Evolutionary conservation across 2,113 vertebrate species (phyloP), one percentile per base, ranked within the genome.

Genomic region (Paraplagusia blochii): DNA sequence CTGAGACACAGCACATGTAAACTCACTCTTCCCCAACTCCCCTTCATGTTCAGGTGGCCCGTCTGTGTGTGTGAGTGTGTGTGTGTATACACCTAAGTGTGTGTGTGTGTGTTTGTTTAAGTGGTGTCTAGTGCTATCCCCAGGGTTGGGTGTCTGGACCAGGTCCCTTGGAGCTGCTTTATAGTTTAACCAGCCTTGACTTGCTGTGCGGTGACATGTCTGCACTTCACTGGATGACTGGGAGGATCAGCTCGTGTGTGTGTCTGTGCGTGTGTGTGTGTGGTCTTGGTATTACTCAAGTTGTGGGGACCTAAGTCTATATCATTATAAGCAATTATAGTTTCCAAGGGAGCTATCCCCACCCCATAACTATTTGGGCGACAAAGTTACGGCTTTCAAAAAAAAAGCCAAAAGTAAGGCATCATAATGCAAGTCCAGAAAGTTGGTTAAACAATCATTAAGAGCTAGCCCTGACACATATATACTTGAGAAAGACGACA

Each of bases 161-260:
- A 87, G 87, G 93, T 95, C 93, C 92, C 93, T 83, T 77, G 54
- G 86, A 85, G 85, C 89, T 89, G 88, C 87, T 91, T 88, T 88
- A 88, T 87, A 84, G 68, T 89, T 87, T 84, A 93, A 94, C 94
- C 91, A 93, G 95, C 93, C 94, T 90, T 86, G 76, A 94, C 96
- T 95, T 95, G 95, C 83, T 89, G 77, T 77, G 83, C 80, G 90
- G 94, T 93, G 94, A 96, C 94, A 95, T 92, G 92, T 92, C 93
- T 94, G 92, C 94, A 93, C 92, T 92, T 84, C 94, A 90, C 93
- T 92, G 93, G 91, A 88, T 85, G 65, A 60, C 66, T 75, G 76
- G 74, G 69, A 72, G 79, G 71, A 81, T 79, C 66, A 62, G 53
- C 66, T 63, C 45, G 69, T 62, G 53, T 61, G 62, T 67, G 53